Conservation (phyloP, 2,888 invertebrate genomes). For the Harmothoe impar region DNA sequence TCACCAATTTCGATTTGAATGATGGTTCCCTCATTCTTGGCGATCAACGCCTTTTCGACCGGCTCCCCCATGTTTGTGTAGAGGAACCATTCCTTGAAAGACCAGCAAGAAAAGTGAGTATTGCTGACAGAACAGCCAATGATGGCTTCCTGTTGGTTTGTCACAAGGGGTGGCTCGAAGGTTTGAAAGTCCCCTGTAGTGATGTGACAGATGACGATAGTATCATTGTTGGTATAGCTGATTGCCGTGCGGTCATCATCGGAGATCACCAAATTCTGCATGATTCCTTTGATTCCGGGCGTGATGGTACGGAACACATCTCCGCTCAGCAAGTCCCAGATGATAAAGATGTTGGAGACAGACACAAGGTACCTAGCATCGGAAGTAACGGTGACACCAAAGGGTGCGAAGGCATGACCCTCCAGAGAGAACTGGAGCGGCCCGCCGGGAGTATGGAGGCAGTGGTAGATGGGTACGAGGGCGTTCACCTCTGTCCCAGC, state of each 20-base stretch:
- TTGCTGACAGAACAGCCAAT: conserved; percentile 79
- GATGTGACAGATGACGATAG: conserved; percentile 94
- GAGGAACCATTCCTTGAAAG: conserved; percentile 77
- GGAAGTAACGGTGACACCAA: conserved; percentile 81
- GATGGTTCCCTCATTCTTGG: conserved; percentile 73
- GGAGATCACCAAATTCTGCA: conserved; percentile 95
- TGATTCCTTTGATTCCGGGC: conserved; percentile 93
- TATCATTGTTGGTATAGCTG: conserved; percentile 97
- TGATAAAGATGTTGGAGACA: conserved; percentile 97
- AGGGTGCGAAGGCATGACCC: conserved; percentile 96
- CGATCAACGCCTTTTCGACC: conserved; percentile 18
- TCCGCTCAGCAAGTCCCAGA: conserved; percentile 97
- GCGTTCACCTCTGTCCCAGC: conserved; percentile 88
- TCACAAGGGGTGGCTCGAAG: conserved; percentile 47
- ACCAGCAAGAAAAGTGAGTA: conserved; percentile 80
- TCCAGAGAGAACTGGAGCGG: conserved; percentile 98
- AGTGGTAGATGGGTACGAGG: conserved; percentile 95
- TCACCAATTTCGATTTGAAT: conserved; percentile 71
- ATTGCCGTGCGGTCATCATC: conserved; percentile 98
- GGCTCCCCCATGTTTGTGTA: conserved; percentile 70
- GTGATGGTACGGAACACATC: conserved; percentile 94
- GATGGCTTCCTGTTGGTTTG: conserved; percentile 72
- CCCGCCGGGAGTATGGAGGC: conserved; percentile 98
- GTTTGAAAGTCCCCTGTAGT: conserved; percentile 90
- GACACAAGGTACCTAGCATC: conserved; percentile 90